These are phyloP conservation scores for Drosophila pandora DNA, from an alignment of 1,140 invertebrate genomes.

Conservation along the genomic window DNA sequence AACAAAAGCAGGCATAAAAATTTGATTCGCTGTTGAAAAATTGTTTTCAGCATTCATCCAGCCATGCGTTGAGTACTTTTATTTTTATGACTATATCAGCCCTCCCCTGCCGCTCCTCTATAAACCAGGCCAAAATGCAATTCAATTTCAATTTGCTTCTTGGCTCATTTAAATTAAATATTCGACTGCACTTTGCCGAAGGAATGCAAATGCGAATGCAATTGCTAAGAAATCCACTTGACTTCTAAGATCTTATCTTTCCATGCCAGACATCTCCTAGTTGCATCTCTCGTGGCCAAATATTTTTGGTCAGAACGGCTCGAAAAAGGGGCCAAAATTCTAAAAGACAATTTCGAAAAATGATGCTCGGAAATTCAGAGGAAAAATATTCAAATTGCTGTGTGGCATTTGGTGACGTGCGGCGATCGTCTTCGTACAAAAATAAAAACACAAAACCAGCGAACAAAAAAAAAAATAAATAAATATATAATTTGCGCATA, in stretches of 20 bases:
- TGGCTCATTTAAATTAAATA: conserved; percentile 35
- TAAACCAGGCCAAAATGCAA: conserved; percentile 1
- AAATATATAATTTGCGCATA: conserved; percentile 57
- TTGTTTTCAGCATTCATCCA: conserved; percentile 8
- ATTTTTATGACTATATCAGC: conserved; percentile 2
- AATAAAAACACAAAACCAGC: conserved; percentile 20
- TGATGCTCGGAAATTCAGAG: conserved; percentile 17
- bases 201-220: conserved; percentile 21
- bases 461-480: conserved; percentile 26
- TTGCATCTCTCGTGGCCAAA: conserved; percentile 1
- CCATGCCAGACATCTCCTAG: conserved; percentile 9
- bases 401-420: conserved; percentile 48
- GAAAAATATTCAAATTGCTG: conserved; percentile 33
- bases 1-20: conserved; percentile 18
- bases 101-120: neutral
- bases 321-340: no score
- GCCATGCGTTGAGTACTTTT: conserved; percentile 19
- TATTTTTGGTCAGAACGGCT: conserved; percentile 4
- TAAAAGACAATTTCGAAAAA: no score
- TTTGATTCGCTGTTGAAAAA: conserved; percentile 14
- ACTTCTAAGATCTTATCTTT: conserved; percentile 43
- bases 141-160: conserved; percentile 36
- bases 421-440: conserved; percentile 27
- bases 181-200: conserved; percentile 1
- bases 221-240: conserved; percentile 20